Base-by-base conservation (phyloP, 1,140 invertebrate species). In the Eufriesea mexicana region DNA sequence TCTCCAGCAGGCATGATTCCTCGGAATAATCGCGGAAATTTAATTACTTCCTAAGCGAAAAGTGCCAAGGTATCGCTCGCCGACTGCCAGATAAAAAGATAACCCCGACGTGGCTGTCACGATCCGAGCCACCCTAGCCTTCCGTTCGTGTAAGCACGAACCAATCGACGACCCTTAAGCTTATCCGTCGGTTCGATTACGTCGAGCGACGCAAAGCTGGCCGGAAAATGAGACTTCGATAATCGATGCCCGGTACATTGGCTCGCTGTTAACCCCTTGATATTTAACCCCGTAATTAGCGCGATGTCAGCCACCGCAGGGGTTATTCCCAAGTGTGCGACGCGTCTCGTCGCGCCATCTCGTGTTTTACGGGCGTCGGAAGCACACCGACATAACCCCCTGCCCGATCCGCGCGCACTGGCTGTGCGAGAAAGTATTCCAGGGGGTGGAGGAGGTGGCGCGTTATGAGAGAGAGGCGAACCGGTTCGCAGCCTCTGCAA, bases 231-330 rank as follows among this genome's bases (percentile, higher is more conserved):
- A 76, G 79, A 67, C 73, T 67, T 18, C 51, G 79, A 75, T 76
- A 76, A 82, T 59, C 62, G 79, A 80, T 74, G 49, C 35, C 61
- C 88, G 89, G 86, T 88, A 92, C 91, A 91, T 93, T 92, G 91
- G 83, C 80, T 90, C 82, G 70, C 88, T 84, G 90, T 93, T 93
- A 93, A 91, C 86, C 90, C 89, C 90, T 90, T 91, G 91, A 92
- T 91, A 93, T 92, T 93, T 92, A 93, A 93, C 90, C 91, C 89
- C 84, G 81, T 94, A 92, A 93, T 93, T 93, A 93, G 86, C 85
- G 75, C 71, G 85, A 86, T 83, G 89, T 90, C 88, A 88, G 75
- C 78, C 25, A 23, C 42, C 61, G 51, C 28, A 35, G 61, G 35
- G 55, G 35, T n/a, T 45, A 35, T 83, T 54, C 81, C 64, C 77